Conservation (phyloP, 2,113 vertebrate species). For the Burhinus oedicnemus region DNA sequence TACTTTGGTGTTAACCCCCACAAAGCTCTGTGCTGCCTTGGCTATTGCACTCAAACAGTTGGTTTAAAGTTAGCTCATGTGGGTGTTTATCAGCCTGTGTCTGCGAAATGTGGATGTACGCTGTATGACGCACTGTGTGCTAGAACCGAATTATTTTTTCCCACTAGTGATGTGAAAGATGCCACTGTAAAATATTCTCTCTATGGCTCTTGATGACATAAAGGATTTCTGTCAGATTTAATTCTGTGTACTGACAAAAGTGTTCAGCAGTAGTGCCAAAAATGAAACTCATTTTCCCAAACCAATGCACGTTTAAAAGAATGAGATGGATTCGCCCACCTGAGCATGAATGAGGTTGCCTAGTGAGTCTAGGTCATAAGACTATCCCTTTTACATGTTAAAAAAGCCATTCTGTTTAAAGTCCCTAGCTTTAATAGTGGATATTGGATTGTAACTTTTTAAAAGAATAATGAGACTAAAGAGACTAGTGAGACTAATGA, state of each 20-base stretch:
- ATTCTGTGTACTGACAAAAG: not conserved
- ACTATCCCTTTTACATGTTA: not conserved
- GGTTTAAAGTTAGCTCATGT: not conserved
- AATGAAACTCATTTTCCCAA: not conserved
- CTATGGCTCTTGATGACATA: not conserved
- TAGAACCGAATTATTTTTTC: not conserved
- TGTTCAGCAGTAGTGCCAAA: not conserved
- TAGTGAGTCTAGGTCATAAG: not conserved
- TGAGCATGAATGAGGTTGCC: not conserved
- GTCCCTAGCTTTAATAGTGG: not conserved
- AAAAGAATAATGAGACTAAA: not conserved
- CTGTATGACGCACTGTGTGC: not conserved
- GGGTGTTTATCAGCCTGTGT: not conserved
- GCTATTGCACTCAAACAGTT: not conserved
- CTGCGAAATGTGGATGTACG: not conserved
- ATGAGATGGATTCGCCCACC: not conserved
- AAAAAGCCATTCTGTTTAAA: not conserved
- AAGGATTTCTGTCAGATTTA: not conserved
- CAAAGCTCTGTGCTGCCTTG: not conserved
- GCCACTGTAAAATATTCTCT: not conserved
- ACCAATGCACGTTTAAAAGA: not conserved
- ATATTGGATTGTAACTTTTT: not conserved
- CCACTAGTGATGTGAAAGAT: not conserved
- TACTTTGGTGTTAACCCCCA: not conserved
- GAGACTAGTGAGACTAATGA: not conserved